phyloP scores from a whole-genome alignment of 2,113 vertebrate genomes.

The Chionodraco myersi region DNA sequence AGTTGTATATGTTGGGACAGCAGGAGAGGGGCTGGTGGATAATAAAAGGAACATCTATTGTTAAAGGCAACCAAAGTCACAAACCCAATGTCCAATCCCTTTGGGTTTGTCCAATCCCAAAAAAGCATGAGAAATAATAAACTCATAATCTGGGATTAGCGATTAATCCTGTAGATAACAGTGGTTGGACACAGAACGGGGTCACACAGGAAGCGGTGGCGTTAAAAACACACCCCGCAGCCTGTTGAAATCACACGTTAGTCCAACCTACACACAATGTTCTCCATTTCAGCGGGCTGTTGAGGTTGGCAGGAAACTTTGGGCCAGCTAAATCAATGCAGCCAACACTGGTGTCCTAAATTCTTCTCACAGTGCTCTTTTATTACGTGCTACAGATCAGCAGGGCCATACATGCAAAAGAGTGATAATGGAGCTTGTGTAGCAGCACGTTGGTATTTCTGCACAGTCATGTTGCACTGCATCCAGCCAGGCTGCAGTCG shows the following conservation, averaged over 20 bases:
- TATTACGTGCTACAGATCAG: conserved; percentile 31
- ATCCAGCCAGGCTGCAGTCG: conserved; percentile 26
- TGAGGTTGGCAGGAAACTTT: conserved; percentile 47
- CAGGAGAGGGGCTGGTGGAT: neutral
- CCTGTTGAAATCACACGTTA: conserved; percentile 41
- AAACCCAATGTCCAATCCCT: conserved; percentile 6
- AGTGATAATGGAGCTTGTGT: conserved; percentile 2
- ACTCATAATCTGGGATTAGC: conserved; percentile 73
- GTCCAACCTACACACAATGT: conserved; percentile 7
- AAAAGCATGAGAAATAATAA: conserved; percentile 47
- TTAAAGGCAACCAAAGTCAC: neutral
- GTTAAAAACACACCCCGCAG: conserved; percentile 48
- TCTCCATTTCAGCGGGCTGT: conserved; percentile 40
- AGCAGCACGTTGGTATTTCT: conserved; percentile 46
- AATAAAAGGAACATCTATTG: conserved; percentile 4
- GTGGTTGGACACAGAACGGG: conserved; percentile 36
- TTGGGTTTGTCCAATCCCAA: conserved; percentile 32
- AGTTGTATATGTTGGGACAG: neutral
- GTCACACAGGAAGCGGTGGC: conserved; percentile 54
- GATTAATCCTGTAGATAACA: conserved; percentile 52
- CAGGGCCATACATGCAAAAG: conserved; percentile 14
- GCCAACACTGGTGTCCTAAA: conserved; percentile 39
- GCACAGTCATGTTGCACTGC: conserved; percentile 61
- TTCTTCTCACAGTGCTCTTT: conserved; percentile 22
- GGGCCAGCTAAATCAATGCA: conserved; percentile 33